Evolutionary conservation across 2,113 vertebrate genomes (phyloP).

Genomic region (Oryctolagus cuniculus): mOryCun1.1 NC_091440.1:49978501-49979000

Average conservation of each 20-base stretch:
- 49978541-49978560: no score
- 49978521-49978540: no score
- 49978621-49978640: not conserved
- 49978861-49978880: not conserved
- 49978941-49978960: not conserved
- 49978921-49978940: not conserved
- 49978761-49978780: not conserved
- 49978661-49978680: not conserved
- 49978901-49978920: not conserved
- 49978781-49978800: not conserved
- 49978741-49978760: not conserved
- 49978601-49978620: no score
- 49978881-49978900: not conserved
- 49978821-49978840: not conserved
- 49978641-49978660: not conserved
- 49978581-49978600: no score
- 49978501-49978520: no score
- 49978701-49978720: not conserved
- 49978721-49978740: not conserved
- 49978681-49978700: not conserved
- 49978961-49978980: not conserved
- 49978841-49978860: not conserved
- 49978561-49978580: no score
- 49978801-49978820: not conserved
- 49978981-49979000: not conserved